These are phyloP conservation scores for Gymnothorax javanicus DNA, from an alignment of 2,797 vertebrate species.

Conservation along the genomic window DNA sequence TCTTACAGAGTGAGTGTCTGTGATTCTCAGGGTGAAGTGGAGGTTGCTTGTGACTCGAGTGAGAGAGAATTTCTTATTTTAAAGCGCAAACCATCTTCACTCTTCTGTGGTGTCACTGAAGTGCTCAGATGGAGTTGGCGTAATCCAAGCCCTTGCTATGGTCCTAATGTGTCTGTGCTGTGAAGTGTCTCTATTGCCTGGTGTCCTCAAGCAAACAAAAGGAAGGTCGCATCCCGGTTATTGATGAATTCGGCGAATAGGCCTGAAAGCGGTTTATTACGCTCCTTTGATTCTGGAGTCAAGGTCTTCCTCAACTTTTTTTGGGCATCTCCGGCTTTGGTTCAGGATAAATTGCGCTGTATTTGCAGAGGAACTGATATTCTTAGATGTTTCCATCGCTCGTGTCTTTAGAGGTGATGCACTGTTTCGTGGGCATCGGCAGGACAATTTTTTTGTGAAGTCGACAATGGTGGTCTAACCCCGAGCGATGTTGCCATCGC, in stretches of 20 bases:
- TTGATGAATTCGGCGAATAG: neutral
- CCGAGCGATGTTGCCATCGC: neutral
- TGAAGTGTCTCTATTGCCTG: neutral
- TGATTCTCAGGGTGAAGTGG: conserved; percentile 41
- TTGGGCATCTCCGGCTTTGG: neutral
- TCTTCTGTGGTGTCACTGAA: neutral
- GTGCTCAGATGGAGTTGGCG: neutral
- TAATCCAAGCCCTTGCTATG: neutral
- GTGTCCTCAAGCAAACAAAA: neutral
- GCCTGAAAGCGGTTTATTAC: neutral
- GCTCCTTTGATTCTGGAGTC: neutral
- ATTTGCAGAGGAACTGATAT: neutral
- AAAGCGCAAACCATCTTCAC: conserved; percentile 22
- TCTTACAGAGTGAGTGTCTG: conserved; percentile 44
- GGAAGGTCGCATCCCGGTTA: neutral
- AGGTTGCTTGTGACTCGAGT: conserved; percentile 54
- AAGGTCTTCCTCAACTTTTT: neutral
- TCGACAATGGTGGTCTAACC: neutral
- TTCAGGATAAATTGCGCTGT: neutral
- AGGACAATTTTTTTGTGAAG: neutral
- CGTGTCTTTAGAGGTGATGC: neutral
- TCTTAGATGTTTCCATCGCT: neutral
- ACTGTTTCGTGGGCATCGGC: neutral
- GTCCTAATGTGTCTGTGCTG: neutral
- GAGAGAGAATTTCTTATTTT: conserved; percentile 13